These are phyloP conservation scores for Sarcophaga subvicina DNA, from an alignment of 2,888 invertebrate species.

Conservation along the genomic window DNA sequence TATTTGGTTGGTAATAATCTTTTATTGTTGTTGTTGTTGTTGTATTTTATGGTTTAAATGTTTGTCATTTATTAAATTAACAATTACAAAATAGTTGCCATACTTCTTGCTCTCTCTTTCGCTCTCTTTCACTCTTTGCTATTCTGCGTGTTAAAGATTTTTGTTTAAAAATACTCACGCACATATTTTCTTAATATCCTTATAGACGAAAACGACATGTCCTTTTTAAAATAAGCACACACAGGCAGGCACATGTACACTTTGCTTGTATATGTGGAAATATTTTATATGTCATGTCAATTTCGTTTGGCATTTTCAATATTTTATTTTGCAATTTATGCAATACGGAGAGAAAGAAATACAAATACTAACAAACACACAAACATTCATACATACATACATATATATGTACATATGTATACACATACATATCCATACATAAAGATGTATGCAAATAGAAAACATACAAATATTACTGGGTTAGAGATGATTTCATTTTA, in stretches of 20 bases:
- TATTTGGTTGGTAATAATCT: slow-evolving; percentile 37
- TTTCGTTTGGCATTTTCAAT: slow-evolving; percentile 54
- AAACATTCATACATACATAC: background rate
- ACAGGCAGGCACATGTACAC: background rate
- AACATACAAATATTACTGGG: background rate
- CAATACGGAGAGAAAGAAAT: background rate
- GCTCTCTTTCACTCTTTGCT: too few species aligned
- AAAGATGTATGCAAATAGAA: background rate
- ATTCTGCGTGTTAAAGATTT: slow-evolving; percentile 12
- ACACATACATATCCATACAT: background rate
- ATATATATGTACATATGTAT: too few species aligned
- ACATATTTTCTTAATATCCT: background rate
- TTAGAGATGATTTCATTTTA: background rate
- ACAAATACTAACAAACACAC: background rate
- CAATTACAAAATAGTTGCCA: slow-evolving; percentile 41
- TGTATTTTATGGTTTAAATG: slow-evolving; percentile 40
- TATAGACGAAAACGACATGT: slow-evolving; percentile 17
- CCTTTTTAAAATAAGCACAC: slow-evolving; percentile 3
- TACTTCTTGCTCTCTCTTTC: too few species aligned
- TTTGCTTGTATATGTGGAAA: background rate
- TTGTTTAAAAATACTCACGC: background rate
- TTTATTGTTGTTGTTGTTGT: background rate
- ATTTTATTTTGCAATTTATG: slow-evolving; percentile 58
- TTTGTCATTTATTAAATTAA: slow-evolving; percentile 61
- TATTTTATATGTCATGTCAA: slow-evolving; percentile 49